phyloP scores from a whole-genome alignment of 2,888 invertebrate genomes.

The Pachymerium ferrugineum region DNA sequence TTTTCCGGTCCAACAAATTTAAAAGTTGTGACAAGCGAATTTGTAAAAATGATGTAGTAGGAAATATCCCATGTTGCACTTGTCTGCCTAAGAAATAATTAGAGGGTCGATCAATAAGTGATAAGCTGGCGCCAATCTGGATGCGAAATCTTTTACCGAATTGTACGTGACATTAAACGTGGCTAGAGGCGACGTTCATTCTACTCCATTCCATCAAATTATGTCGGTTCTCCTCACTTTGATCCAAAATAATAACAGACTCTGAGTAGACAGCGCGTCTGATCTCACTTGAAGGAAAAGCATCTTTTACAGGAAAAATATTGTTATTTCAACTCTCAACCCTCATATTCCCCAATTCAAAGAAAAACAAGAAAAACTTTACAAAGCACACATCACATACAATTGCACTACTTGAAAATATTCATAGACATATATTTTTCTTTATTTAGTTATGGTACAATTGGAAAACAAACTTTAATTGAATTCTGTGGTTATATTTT shows the following conservation, averaged over 20 bases:
- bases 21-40: neutral
- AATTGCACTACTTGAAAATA: too few species aligned
- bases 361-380: neutral
- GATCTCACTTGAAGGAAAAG: neutral
- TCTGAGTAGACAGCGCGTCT: neutral
- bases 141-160: neutral
- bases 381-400: neutral
- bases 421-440: too few species aligned
- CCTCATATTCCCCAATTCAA: too few species aligned
- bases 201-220: neutral
- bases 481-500: too few species aligned
- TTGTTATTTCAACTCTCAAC: neutral
- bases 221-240: neutral
- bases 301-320: neutral
- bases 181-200: neutral
- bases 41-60: too few species aligned
- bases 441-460: too few species aligned
- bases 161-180: neutral
- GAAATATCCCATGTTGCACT: neutral
- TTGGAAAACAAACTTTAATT: too few species aligned
- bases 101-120: neutral
- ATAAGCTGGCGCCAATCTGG: neutral
- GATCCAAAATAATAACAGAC: neutral
- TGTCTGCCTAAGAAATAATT: neutral
- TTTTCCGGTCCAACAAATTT: too few species aligned